Evolutionary conservation across 2,113 vertebrate species (phyloP), one percentile per base, ranked within the genome.

Genomic region (Deroptyus accipitrinus): DNA sequence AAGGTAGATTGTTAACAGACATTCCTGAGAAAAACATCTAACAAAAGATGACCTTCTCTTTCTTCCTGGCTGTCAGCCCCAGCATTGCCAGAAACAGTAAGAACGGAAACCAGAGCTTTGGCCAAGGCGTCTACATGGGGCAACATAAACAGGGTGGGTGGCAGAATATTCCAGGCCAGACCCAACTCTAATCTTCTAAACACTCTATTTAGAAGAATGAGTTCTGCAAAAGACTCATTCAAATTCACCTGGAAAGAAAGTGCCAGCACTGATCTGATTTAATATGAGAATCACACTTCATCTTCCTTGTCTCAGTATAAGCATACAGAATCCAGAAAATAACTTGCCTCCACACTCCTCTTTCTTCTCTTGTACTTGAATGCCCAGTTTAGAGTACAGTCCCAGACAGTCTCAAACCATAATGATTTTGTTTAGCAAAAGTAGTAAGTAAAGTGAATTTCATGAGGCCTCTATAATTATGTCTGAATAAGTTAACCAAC

Each of bases 211-310:
- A 62, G 44, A 85, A 62, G 42, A 62, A 48, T 7, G 25, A 49
- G 19, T 25, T 66, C 52, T 4, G 6, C 44, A 51, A 72, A 81
- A 92, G 62, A 20, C 70, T 90, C 35, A 7, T 44, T 83, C 14
- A 49, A 57, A 46, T n/a, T 73, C 75, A 91, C 82, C 85, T 75
- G 80, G 42, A 95, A 72, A 20, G 82, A 41, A 78, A 88, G 24
- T 62, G 42, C 57, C 62, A 88, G 52, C 48, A 17, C 17, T 4
- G 18, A 83, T 46, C 27, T 66, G 68, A 37, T 52, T 69, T 48
- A n/a, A 91, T 82, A 82, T 48, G 64, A 89, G 57, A 81, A 85
- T 62, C 75, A 51, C 62, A 66, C 48, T 31, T 90, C 67, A 76
- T 64, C 41, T 28, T 66, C 42, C 51, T 78, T 59, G 25, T 54